Evolutionary conservation across 2,888 invertebrate species (phyloP), one percentile per base, ranked within the genome.

Genomic region (Chloromyia formosa): DNA sequence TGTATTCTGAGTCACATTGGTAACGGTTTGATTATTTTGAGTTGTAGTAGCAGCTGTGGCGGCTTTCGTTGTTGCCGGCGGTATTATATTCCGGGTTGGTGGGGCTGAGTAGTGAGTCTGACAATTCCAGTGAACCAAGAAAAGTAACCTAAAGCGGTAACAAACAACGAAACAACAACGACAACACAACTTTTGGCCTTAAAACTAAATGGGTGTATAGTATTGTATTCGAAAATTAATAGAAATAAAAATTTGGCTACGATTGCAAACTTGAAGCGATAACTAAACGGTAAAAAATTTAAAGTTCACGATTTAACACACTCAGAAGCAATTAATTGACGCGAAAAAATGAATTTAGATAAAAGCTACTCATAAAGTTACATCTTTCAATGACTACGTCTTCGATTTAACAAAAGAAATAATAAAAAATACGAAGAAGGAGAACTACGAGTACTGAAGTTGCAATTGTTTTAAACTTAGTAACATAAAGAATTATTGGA

Each of bases 71-170:
- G 88, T 88, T 78, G 88, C 88, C 79, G 89, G 80, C 14, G 82
- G 89, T 23, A 89, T 88, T 76, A 90, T 90, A 75, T 91, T 90
- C 80, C 88, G 88, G 10, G 91, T 90, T 23, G 90, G 91, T 71
- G 90, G 90, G 4, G 91, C 90, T 62, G 85, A 85, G 76, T 86
- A 86, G 75, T 85, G 84, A 9, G 86, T 84, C 79, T 86, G 76
- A 58, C 2, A 35, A 74, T 35, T 77, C 73, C 76, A 76, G 27
- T 18, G 49, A 16, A 27, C 22, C n/a, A 60, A 18, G 45, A 45
- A n/a, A 49, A n/a, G 40, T 68, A 60, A 56, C 71, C 73, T 73
- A 66, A 73, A 72, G 74, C 73, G 71, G 71, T 72, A 75, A 77
- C 62, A 74, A 64, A 68, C 74, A 40, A 73, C 64, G 73, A 75